phyloP scores from a whole-genome alignment of 2,888 invertebrate genomes.

The Cyclophora albipunctata region DNA sequence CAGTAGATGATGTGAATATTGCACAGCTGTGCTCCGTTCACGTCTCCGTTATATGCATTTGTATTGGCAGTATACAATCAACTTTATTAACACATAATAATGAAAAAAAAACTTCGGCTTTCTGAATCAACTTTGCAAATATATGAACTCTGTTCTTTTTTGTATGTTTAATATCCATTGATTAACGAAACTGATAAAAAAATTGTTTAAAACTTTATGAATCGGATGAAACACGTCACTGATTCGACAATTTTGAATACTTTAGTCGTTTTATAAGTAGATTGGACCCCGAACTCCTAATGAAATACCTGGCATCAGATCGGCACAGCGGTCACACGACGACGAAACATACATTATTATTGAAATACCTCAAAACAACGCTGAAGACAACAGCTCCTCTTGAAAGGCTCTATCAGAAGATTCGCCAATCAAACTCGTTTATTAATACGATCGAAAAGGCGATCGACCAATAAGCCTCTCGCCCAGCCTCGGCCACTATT shows the following conservation, averaged over 20 bases:
- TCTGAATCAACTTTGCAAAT: background rate
- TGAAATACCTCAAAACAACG: constrained; percentile 65
- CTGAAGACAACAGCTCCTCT: constrained; percentile 44
- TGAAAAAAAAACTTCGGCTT: background rate
- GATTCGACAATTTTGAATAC: background rate
- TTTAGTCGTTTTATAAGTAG: background rate
- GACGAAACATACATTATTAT: constrained; percentile 45
- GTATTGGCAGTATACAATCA: constrained; percentile 3
- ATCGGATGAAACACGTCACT: too few species aligned
- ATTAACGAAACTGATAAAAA: background rate
- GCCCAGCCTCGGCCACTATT: constrained; percentile 42
- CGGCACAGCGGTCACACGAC: constrained; percentile 45
- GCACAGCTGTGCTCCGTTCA: constrained; percentile 39
- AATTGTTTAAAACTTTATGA: background rate
- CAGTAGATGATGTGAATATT: constrained; percentile 62
- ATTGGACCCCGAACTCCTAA: constrained; percentile 39
- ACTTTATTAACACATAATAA: background rate
- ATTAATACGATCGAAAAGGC: constrained; percentile 12
- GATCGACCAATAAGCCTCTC: constrained; percentile 37
- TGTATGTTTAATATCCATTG: too few species aligned
- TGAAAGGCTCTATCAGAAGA: constrained; percentile 33
- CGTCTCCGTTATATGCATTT: constrained; percentile 34
- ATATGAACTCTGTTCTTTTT: background rate
- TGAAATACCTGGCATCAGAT: constrained; percentile 62
- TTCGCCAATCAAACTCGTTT: constrained; percentile 26